Evolutionary conservation across 2,113 vertebrate genomes (phyloP), one percentile per base, ranked within the genome.

Genomic region (Chionomys nivalis): DNA sequence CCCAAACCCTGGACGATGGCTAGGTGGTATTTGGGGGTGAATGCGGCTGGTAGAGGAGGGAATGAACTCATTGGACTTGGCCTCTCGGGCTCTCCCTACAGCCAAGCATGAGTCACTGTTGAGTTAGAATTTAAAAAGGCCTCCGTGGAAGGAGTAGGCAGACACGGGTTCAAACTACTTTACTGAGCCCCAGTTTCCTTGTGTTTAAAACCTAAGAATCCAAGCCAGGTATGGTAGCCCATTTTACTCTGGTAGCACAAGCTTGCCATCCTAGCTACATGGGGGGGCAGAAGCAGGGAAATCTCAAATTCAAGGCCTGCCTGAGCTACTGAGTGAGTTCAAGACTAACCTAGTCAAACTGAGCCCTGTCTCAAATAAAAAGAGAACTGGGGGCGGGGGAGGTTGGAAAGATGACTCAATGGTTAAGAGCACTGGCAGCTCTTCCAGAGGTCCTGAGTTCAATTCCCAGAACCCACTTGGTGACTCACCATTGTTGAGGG

Each of bases 81-180:
- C n/a, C 58, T 28, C 70, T 91, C 28, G 7, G 19, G 55, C 83
- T 93, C 28, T 89, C 17, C 44, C 26, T 26, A 44, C 47, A 86
- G 68, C 68, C 83, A 55, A 78, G n/a, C 23, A 7, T 7, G 26
- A 68, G 7, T 94, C 73, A 90, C 19, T 75, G 58, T 36, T 93
- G 85, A 81, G 2, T 72, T 9, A 63, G 75, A 89, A 52, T 36
- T 52, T 33, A 72, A 72, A 95, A 91, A 75, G 0, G 28, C 19
- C 49, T n/a, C 28, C 1, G 0, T 28, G 61, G 63, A 82, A 82
- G 65, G 5, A 68, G 26, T 78, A 61, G 81, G 52, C 47, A 87
- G 73, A 42, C 75, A n/a, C 78, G n/a, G 42, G 44, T 55, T 94
- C 94, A 87, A 68, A 66, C 44, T 75, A 79, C 47, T 52, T 36